Evolutionary conservation across 2,113 vertebrate genomes (phyloP), one percentile per base, ranked within the genome.

Genomic region (Apaloderma vittatum): DNA sequence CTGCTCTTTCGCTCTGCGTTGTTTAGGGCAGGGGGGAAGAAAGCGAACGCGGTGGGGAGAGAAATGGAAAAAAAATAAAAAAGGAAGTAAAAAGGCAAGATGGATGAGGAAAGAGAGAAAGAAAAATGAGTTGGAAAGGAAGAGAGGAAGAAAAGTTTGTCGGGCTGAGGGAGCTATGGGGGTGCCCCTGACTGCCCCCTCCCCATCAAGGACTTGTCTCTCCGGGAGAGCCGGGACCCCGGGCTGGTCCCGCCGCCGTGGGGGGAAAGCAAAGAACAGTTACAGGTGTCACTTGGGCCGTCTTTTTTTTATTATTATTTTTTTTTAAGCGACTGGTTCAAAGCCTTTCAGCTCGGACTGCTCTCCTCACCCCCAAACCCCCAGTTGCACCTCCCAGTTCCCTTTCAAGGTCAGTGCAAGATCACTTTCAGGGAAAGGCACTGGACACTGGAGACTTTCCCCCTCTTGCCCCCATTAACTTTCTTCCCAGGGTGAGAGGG

Each of bases 361-460:
- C 40, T 68, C 16, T 9, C 49, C 24, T 26, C 72, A 27, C 29
- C 26, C 21, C 48, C 24, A 40, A 40, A 40, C 45, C 45, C 45
- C 32, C 51, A 66, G 45, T 49, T 77, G 23, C 88, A 40, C 52
- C n/a, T 77, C 61, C 43, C 45, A 45, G n/a, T 71, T 58, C 89
- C 85, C 91, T n/a, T 48, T 48, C 93, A 92, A 95, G 95, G 94
- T 97, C 97, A 95, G 20, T 96, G 84, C 94, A 66, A 86, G 91
- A 96, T 91, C 96, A 51, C 82, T 91, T 49, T 37, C 85, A 34
- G 86, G 75, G 90, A 51, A 24, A 26, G 83, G 68, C 19, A 1
- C 12, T 12, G 77, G 77, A 78, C 14, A 13, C 66, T 21, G 46
- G 11, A 58, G 21, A 18, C 61, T 88, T 62, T 52, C 55, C 49